phyloP scores from a whole-genome alignment of 2,888 invertebrate genomes.

The Athalia circularis region DNA sequence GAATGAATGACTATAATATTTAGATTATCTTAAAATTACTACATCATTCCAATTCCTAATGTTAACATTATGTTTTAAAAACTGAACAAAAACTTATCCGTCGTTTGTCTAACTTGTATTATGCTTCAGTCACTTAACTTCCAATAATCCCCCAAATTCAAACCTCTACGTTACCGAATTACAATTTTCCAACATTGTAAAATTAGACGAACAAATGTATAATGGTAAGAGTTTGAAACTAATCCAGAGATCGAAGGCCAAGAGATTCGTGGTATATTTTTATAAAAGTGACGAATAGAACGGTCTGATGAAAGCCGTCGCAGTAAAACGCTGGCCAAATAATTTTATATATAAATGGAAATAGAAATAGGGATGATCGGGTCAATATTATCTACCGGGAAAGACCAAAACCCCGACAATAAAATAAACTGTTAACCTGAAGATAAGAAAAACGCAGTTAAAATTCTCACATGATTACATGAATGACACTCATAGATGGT shows the following conservation, averaged over 20 bases:
- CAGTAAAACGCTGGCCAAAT: no score
- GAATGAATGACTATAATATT: constrained; percentile 20
- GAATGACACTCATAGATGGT: constrained; percentile 7
- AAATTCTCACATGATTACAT: neutral
- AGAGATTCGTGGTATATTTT: no score
- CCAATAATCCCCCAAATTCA: neutral
- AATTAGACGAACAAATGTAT: no score
- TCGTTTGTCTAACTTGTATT: neutral
- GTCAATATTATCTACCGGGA: no score
- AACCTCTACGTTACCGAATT: neutral
- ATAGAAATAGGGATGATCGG: no score
- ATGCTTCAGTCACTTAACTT: neutral
- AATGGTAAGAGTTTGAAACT: no score
- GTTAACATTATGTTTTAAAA: constrained; percentile 29
- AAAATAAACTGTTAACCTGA: constrained; percentile 1
- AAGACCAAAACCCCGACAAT: neutral
- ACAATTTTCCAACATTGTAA: no score
- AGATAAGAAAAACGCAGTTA: neutral
- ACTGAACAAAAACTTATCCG: constrained; percentile 20
- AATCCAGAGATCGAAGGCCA: no score
- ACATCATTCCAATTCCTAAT: constrained; percentile 26
- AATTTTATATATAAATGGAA: no score
- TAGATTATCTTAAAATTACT: constrained; percentile 29
- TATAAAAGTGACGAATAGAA: no score
- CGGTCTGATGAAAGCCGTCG: no score